These are phyloP conservation scores for Xestia rhomboidea DNA, from an alignment of 2,888 invertebrate genomes.

Conservation along the genomic window DNA sequence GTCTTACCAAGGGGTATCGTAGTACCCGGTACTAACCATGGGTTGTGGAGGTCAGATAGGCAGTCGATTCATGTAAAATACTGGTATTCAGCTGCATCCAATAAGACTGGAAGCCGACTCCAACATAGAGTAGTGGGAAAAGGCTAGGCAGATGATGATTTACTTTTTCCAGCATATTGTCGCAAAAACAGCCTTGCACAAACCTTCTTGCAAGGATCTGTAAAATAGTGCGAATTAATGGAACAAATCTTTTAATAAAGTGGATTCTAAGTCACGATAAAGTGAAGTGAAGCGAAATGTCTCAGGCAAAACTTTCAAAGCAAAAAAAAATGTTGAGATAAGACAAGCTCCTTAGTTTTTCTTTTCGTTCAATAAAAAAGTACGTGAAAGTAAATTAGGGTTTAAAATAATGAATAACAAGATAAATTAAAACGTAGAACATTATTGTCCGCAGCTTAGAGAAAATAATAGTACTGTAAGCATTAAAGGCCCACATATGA, in stretches of 20 bases:
- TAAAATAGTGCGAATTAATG: background rate
- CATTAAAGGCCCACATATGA: background rate
- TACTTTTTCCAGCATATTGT: too few relatives aligned
- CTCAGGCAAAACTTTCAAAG: background rate
- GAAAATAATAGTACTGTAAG: background rate
- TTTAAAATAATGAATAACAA: background rate
- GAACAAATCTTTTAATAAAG: conserved; percentile 20
- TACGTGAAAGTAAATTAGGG: conserved; percentile 13
- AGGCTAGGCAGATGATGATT: too few relatives aligned
- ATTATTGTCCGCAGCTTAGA: background rate
- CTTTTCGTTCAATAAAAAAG: background rate
- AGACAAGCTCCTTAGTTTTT: background rate
- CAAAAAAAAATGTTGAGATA: conserved; percentile 16
- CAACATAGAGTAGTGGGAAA: too few relatives aligned
- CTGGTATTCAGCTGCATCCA: too few relatives aligned
- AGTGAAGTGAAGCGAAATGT: too few relatives aligned
- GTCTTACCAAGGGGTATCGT: too few relatives aligned
- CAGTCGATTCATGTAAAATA: too few relatives aligned
- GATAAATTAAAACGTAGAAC: background rate
- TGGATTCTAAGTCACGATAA: background rate
- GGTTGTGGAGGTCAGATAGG: too few relatives aligned
- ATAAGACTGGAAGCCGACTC: too few relatives aligned
- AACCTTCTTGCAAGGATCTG: too few relatives aligned
- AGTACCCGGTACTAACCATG: too few relatives aligned
- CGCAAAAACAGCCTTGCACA: background rate